Conservation (phyloP, 2,888 invertebrate genomes). For the Luffia ferchaultella region DNA sequence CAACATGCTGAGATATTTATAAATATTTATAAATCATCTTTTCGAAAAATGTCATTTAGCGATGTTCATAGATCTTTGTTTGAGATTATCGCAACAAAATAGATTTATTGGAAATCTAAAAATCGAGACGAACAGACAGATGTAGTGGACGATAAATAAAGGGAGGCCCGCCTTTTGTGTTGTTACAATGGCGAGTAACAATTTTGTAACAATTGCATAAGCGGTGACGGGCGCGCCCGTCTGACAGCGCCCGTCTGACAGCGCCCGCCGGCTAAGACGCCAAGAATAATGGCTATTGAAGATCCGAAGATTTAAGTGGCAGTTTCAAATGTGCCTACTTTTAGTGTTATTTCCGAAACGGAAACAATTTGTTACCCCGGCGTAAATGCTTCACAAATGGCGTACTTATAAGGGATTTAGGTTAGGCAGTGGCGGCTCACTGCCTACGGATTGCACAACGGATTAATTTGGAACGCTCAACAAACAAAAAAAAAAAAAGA, state of each 20-base stretch:
- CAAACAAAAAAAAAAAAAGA: neutral
- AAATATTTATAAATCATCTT: too few relatives aligned
- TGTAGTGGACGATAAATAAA: neutral
- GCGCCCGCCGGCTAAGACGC: constrained; percentile 41
- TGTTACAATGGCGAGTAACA: neutral
- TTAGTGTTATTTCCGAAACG: constrained; percentile 63
- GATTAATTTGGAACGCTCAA: neutral
- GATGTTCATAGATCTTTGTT: neutral
- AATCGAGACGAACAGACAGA: neutral
- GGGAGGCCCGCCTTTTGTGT: neutral
- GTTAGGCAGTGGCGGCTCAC: neutral
- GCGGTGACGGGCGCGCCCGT: constrained; percentile 22
- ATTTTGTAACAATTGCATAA: neutral
- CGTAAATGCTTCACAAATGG: neutral
- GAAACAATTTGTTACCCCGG: constrained; percentile 55
- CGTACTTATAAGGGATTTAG: neutral
- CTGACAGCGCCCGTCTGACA: constrained; percentile 34
- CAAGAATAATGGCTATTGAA: constrained; percentile 58
- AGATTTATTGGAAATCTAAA: neutral
- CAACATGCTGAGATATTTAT: too few relatives aligned
- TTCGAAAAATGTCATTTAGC: neutral
- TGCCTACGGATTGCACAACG: neutral
- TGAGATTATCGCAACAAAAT: neutral
- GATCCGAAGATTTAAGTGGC: constrained; percentile 62
- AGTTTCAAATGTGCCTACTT: constrained; percentile 63